These are phyloP conservation scores for Chaetorhynchus papuensis DNA, from an alignment of 2,113 vertebrate species.

Conservation along the genomic window DNA sequence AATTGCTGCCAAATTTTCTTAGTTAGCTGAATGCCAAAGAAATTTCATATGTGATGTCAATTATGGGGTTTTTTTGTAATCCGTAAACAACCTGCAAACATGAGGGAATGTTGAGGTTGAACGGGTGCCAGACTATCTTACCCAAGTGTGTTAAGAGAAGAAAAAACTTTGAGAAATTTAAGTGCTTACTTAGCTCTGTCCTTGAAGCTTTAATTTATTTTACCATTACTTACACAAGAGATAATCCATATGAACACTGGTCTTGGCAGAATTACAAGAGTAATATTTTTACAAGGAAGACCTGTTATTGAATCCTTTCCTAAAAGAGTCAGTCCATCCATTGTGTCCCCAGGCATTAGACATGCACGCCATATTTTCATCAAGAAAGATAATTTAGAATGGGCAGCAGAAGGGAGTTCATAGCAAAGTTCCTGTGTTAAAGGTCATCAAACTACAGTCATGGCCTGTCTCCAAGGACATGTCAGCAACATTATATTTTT, in stretches of 20 bases:
- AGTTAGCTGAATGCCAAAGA: not conserved
- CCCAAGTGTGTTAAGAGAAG: not conserved
- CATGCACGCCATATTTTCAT: slow-evolving; percentile 34
- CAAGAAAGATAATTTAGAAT: slow-evolving; percentile 40
- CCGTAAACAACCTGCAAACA: not conserved
- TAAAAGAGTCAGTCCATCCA: slow-evolving; percentile 53
- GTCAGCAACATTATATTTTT: not conserved
- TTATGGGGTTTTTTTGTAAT: not conserved
- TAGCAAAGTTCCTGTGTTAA: slow-evolving; percentile 18
- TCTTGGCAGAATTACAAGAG: slow-evolving; percentile 64
- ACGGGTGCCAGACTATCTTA: not conserved
- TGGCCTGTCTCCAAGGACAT: not conserved
- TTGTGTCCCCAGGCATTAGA: slow-evolving; percentile 53
- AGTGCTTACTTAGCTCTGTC: not conserved
- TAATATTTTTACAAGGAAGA: slow-evolving; percentile 72
- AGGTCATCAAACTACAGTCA: not conserved
- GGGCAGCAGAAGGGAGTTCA: not conserved
- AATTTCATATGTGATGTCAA: not conserved
- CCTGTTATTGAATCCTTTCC: slow-evolving; percentile 48
- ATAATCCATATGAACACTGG: slow-evolving; percentile 62
- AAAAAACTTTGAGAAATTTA: not conserved
- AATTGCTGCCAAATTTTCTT: not conserved
- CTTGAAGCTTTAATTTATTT: slow-evolving; percentile 10
- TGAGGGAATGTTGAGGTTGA: not conserved
- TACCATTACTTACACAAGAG: slow-evolving; percentile 42